A percentile compares a stretch with the other conserved stretches of the same genome.
These are phyloP conservation scores for Turnix velox DNA, from an alignment of 2,113 vertebrate species.

Conservation along the genomic window DNA sequence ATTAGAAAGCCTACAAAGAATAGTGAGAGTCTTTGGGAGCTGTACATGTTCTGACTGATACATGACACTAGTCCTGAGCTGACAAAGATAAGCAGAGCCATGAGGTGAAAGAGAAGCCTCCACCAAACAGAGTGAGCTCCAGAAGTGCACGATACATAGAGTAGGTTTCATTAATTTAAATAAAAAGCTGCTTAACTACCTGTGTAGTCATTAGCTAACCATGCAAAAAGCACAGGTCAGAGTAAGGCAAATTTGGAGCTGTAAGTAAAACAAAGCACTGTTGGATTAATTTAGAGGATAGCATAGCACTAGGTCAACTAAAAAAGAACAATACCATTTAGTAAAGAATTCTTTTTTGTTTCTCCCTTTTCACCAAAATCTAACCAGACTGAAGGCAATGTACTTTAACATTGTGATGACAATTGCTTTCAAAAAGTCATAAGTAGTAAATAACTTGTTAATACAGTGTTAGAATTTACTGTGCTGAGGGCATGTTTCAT, in stretches of 20 bases:
- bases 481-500: not conserved
- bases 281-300: not conserved
- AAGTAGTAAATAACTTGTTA: not conserved
- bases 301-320: not conserved
- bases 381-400: not conserved
- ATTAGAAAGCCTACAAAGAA: not conserved
- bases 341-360: not conserved
- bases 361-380: not conserved
- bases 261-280: not conserved
- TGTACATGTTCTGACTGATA: not conserved
- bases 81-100: not conserved
- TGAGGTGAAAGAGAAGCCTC: not conserved
- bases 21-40: not conserved
- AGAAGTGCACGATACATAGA: fast-evolving
- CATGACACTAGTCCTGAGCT: not conserved
- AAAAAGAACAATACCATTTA: not conserved
- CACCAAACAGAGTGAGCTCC: not conserved
- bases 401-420: not conserved
- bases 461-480: not conserved
- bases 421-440: not conserved
- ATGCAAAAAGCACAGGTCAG: not conserved
- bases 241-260: not conserved
- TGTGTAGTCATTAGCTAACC: not conserved
- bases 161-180: not conserved
- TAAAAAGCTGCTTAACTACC: not conserved